These are phyloP conservation scores for Microplitis deprimator DNA, from an alignment of 2,888 invertebrate genomes.

Conservation along the genomic window DNA sequence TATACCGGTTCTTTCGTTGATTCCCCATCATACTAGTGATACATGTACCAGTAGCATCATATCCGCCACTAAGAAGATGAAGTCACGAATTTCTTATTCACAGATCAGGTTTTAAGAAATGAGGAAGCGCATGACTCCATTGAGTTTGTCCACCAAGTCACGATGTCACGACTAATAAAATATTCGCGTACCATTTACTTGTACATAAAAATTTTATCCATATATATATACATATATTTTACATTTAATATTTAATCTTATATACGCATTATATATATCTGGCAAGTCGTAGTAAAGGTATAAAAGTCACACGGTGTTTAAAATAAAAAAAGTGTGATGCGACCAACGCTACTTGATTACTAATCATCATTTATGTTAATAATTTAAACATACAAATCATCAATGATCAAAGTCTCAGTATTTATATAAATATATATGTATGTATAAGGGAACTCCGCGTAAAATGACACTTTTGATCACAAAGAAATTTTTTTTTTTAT, in stretches of 20 bases:
- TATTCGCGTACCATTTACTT: background rate
- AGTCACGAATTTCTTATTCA: background rate
- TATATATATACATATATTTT: background rate
- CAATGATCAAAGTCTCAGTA: background rate
- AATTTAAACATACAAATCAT: background rate
- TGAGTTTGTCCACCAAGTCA: background rate
- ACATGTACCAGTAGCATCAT: background rate
- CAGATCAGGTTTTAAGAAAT: slow-evolving; percentile 1
- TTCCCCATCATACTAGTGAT: background rate
- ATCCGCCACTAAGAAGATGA: background rate
- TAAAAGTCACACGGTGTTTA: slow-evolving; percentile 13
- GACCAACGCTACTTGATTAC: slow-evolving; percentile 18
- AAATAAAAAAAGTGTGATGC: slow-evolving; percentile 31
- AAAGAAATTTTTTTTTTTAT: no score
- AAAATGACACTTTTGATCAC: no score
- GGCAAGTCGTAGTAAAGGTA: slow-evolving; percentile 1
- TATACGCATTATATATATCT: background rate
- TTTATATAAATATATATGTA: slow-evolving; percentile 1
- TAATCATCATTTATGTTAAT: slow-evolving; percentile 19
- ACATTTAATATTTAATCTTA: background rate
- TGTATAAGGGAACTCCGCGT: background rate
- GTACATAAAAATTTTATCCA: no score
- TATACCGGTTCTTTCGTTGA: background rate
- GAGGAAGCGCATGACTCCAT: background rate
- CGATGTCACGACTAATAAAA: background rate